Conservation (phyloP, 1,140 invertebrate genomes). For the Diachasmimorpha longicaudata region DNA sequence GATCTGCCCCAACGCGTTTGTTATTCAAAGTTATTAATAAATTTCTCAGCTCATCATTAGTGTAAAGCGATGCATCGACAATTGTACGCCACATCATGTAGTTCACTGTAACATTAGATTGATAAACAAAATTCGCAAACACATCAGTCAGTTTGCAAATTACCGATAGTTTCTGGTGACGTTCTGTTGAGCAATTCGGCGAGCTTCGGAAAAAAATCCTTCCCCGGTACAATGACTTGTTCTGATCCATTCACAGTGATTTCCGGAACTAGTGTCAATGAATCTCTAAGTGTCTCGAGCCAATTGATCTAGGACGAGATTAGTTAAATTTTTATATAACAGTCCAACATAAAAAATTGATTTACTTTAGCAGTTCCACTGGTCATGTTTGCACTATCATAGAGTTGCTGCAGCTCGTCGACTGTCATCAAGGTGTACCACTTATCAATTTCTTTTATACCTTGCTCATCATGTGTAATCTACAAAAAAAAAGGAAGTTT, state of each 20-base stretch:
- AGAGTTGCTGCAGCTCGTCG: background rate
- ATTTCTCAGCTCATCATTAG: background rate
- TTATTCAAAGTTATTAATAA: background rate
- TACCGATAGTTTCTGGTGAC: background rate
- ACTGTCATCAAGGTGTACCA: background rate
- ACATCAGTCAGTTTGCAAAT: background rate
- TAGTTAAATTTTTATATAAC: background rate
- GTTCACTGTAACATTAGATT: background rate
- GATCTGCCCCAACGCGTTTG: background rate
- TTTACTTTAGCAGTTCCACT: background rate
- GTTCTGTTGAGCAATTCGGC: background rate
- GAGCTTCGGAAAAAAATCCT: background rate
- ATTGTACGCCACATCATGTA: background rate
- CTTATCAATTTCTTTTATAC: background rate
- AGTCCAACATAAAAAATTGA: background rate
- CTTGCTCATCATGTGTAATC: background rate
- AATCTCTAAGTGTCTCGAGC: slow-evolving; percentile 6
- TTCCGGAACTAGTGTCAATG: background rate
- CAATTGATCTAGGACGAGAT: background rate
- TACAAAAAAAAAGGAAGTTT: background rate
- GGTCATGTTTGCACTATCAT: background rate
- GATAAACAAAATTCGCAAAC: background rate
- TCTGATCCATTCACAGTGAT: slow-evolving; percentile 3
- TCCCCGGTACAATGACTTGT: background rate
- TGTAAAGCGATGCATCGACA: background rate